Evolutionary conservation across 2,888 invertebrate genomes (phyloP), one percentile per base, ranked within the genome.

Genomic region (Prosapia bicincta): DNA sequence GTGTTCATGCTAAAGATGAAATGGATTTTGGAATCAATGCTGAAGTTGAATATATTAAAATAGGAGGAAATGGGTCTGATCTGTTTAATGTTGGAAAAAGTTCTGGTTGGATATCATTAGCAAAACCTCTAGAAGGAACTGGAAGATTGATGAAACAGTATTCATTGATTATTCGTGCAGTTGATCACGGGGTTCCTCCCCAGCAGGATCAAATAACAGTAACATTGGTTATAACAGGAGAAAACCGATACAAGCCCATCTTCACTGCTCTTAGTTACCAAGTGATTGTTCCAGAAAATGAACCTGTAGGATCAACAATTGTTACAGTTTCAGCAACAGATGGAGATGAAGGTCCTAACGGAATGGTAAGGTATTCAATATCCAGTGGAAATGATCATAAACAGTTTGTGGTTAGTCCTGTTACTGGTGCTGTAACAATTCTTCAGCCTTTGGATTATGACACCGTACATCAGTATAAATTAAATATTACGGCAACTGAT

Each of bases 261-360:
- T 98, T 97, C 83, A 93, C 92, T 5, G 93, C 93, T 0, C 85
- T 92, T 0, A 93, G 93, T 81, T 96, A 96, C 84, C 94, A 96
- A 86, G 96, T 95, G 0, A 93, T 95, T 78, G 94, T 98, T 0
- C 93, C 95, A 0, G 97, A 98, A 87, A 96, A 96, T 84, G 95
- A 95, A 83, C 93, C 94, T 0, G 86, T 95, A 0, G 95, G 95
- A 1, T 92, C 95, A 0, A 91, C 93, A 0, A 95, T 98, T 79
- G 85, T 96, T 3, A 94, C 93, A 0, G 92, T 98, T 0, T 91
- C 89, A 79, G 97, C 97, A 3, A 90, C 91, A 0, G 98, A 98
- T 84, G 89, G 89, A 77, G 98, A 98, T 83, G 88, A 88, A 79
- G 97, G 97, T 0, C 94, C 96, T 0, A 98, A 98, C 84, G 97